These are phyloP conservation scores for Vollenhovia emeryi DNA, from an alignment of 1,140 invertebrate genomes.

Conservation along the genomic window DNA sequence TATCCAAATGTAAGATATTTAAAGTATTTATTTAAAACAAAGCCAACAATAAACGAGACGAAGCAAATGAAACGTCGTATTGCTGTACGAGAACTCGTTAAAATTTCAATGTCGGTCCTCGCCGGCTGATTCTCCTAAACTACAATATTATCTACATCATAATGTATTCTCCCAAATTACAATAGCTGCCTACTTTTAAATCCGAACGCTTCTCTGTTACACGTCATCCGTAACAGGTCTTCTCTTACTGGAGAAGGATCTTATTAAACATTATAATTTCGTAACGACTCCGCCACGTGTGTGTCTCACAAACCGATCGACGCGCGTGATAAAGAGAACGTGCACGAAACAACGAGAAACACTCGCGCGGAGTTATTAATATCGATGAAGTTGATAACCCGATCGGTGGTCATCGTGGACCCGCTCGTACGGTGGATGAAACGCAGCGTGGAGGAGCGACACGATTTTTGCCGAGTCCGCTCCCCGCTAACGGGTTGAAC, in stretches of 20 bases:
- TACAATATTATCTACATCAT: background rate
- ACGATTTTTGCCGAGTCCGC: constrained; percentile 73
- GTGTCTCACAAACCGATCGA: constrained; percentile 41
- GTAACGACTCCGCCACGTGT: constrained; percentile 3
- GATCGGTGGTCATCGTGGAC: constrained; percentile 21
- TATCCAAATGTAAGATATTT: background rate
- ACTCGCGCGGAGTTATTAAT: constrained; percentile 38
- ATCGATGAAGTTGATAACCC: constrained; percentile 37
- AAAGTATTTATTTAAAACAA: no score
- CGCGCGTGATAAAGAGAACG: constrained; percentile 42
- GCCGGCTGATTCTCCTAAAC: background rate
- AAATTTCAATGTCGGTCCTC: background rate
- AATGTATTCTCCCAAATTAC: background rate
- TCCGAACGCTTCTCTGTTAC: background rate
- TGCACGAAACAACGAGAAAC: constrained; percentile 26
- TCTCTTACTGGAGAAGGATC: background rate
- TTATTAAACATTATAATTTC: constrained; percentile 18
- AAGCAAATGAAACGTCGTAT: no score
- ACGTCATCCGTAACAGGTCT: background rate
- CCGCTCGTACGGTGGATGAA: background rate
- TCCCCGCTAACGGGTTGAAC: constrained; percentile 78
- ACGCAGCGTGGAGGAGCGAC: constrained; percentile 66
- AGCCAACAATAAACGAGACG: no score
- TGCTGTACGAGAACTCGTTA: no score
- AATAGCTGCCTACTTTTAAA: background rate